Percentiles rank a stretch among this genome's conserved stretches.
Conservation (phyloP, 2,113 vertebrate genomes). For the Sinocyclocheilus rhinocerous region DNA sequence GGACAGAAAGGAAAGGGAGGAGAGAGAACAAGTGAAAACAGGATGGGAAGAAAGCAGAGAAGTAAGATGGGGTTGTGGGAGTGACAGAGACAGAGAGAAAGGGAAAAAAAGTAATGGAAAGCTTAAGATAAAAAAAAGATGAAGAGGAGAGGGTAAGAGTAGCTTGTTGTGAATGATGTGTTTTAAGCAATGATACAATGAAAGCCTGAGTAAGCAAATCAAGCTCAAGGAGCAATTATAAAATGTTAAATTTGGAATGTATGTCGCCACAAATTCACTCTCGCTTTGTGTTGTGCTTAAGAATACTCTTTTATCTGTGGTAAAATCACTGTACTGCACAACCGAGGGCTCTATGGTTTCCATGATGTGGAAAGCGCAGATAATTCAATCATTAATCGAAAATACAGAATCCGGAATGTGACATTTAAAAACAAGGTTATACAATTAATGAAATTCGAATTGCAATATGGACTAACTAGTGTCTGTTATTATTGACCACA, state of each 20-base stretch:
- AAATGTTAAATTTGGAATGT: not conserved
- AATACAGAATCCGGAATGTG: too few relatives aligned
- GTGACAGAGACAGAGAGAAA: not conserved
- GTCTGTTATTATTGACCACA: too few relatives aligned
- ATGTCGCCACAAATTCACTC: not conserved
- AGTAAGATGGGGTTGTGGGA: not conserved
- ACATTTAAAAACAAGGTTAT: too few relatives aligned
- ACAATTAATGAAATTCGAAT: too few relatives aligned
- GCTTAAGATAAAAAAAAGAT: not conserved
- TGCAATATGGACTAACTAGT: too few relatives aligned
- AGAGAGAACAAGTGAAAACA: conserved; percentile 19
- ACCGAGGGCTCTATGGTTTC: too few relatives aligned
- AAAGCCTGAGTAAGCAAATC: not conserved
- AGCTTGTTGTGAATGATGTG: not conserved
- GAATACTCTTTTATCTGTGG: too few relatives aligned
- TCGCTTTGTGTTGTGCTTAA: not conserved
- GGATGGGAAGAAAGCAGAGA: conserved; percentile 10
- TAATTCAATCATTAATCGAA: too few relatives aligned
- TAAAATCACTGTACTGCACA: too few relatives aligned
- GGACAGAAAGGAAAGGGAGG: conserved; percentile 27
- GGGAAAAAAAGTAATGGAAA: not conserved
- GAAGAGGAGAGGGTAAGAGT: not conserved
- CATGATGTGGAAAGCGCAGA: too few relatives aligned
- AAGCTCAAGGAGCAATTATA: not conserved
- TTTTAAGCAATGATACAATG: not conserved